phyloP scores from a whole-genome alignment of 2,888 invertebrate species.

The Drosophila cognata region DNA sequence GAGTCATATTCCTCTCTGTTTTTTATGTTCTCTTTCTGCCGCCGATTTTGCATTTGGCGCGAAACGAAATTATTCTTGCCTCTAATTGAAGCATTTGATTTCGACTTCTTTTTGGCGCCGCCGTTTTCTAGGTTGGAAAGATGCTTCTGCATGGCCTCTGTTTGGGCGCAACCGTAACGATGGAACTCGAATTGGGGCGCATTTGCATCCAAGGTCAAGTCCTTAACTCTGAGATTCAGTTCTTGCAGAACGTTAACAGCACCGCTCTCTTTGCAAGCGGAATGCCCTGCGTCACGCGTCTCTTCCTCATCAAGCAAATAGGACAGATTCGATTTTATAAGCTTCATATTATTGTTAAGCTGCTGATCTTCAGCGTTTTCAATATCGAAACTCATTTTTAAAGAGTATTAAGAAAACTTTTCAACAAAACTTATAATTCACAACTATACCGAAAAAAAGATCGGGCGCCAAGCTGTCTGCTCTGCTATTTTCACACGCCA shows the following conservation, averaged over 20 bases:
- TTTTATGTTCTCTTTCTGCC: constrained; percentile 48
- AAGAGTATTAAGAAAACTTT: background rate
- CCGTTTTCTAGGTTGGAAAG: background rate
- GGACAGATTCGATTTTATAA: constrained; percentile 32
- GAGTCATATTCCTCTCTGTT: background rate
- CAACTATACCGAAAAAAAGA: background rate
- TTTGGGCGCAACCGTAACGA: constrained; percentile 37
- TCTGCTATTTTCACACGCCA: constrained; percentile 3
- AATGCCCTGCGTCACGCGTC: background rate
- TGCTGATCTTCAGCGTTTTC: constrained; percentile 31
- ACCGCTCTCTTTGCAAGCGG: background rate
- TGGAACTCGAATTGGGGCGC: constrained; percentile 61
- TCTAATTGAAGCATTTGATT: background rate
- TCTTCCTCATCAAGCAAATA: constrained; percentile 51
- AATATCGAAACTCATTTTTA: constrained; percentile 4
- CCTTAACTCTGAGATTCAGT: constrained; percentile 27
- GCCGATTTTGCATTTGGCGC: constrained; percentile 35
- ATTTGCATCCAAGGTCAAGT: constrained; percentile 22
- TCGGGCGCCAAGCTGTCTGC: constrained; percentile 36
- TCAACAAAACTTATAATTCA: constrained; percentile 8
- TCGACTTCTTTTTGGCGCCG: background rate
- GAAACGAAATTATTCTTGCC: constrained; percentile 4
- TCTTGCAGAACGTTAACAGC: constrained; percentile 30
- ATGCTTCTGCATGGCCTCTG: background rate
- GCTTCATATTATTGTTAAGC: constrained; percentile 39